Base-by-base conservation (phyloP, 2,113 vertebrate species). In the Clupea harengus region DNA sequence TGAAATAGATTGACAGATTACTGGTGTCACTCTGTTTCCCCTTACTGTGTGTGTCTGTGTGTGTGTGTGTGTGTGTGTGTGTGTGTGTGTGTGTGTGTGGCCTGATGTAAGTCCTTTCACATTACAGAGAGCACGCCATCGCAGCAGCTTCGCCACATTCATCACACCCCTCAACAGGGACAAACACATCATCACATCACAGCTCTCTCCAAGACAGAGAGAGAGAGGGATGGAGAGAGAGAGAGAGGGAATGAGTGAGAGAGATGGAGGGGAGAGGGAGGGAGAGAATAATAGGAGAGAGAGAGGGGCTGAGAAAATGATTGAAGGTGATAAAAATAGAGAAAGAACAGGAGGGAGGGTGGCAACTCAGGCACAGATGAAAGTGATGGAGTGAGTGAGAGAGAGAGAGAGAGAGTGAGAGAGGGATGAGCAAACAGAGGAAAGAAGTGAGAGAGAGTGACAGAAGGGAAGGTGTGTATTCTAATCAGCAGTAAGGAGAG, bases 1-100 rank as follows among this genome's bases (percentile, higher is more conserved):
- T 88, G 84, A 91, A 90, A 90, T 88, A 89, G 90, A 90, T 82
- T 90, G 92, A 92, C 93, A 91, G 91, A 93, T 92, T 89, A 89
- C 91, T 13, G 84, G 84, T 89, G 91, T 91, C 80, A 64, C 84
- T 45, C 50, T 86, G 85, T 84, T 84, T 64, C 83, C 80, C 83
- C 47, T 81, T 82, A 67, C 32, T 83, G 49, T 54, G 82, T 83
- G 45, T 54, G 82, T 82, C 52, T 60, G 50, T 18, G 52, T 11
- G 50, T 18, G 82, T 39, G 28, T 60, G 44, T 52, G 49, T 45
- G 83, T n/a, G 39, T 25, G 49, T 64, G 18, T 57, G 57, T 18
- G 57, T n/a, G 83, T n/a, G 20, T 67, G 45, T 45, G 50, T 25
- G 83, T 25, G 57, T 28, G 50, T 64, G 32, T 57, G 45, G n/a